Base-by-base conservation (phyloP, 37 sponge, comb jelly and placozoan species). In the Beroe forskalii region DNA sequence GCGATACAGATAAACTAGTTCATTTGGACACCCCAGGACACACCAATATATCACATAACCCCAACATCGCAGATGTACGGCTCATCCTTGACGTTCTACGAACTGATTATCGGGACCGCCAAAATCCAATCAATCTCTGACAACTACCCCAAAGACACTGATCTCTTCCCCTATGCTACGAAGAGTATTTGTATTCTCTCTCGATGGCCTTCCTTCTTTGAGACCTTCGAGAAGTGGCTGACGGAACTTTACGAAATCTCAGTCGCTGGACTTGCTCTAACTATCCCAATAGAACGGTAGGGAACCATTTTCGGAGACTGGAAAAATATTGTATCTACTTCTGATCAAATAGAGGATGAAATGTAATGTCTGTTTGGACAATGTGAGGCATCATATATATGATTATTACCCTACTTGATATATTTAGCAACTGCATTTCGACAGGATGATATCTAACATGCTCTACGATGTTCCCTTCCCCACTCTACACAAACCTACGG, bases 381-480 rank as follows among this genome's bases (percentile, higher is more conserved):
- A n/a, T n/a, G n/a, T 48, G 55, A 48, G 55, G 55, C 12, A 48
- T 48, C 12, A 12, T 6, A 17, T 48, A 20, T 27, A 4, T 23
- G 17, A 64, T 64, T 30, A 28, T 64, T 23, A 8, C 76, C 76
- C 38, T 32, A 72, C 40, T 72, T 72, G 28, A 17, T 12, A 72
- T n/a, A n/a, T n/a, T n/a, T n/a, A n/a, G n/a, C n/a, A n/a, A n/a
- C n/a, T n/a, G n/a, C n/a, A n/a, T n/a, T n/a, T n/a, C n/a, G 3
- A 38, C 76, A 72, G 76, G 40, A 17, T 80, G 86, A 80, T 80
- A 80, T 80, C 86, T 23, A 80, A 80, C 55, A 80, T 80, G 86
- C 25, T 80, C 17, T 80, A 42, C 27, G 86, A 80, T 80, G 86
- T 80, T n/a, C 86, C 86, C 1, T 80, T 80, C 55, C 86, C 86